Evolutionary conservation across 2,888 invertebrate genomes (phyloP), one percentile per base, ranked within the genome.

Genomic region (Drosophila nigricruria): DNA sequence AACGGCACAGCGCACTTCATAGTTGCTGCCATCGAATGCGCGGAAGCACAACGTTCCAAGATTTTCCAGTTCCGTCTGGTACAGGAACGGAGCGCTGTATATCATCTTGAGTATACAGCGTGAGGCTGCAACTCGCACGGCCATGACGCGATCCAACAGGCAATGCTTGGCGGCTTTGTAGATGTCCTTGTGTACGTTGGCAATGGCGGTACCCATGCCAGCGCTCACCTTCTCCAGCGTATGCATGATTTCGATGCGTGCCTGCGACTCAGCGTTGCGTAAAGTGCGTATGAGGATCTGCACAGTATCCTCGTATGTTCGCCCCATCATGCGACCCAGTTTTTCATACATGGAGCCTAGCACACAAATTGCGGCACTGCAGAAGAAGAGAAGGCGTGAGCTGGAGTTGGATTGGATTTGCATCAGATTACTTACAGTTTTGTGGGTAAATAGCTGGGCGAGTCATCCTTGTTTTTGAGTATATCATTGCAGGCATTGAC

Each of bases 401-500:
- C 4, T 9, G 10, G 10, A 45, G 0, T 14, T 5, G 10, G 1
- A 23, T 34, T 14, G 12, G 5, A n/a, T 14, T 18, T 16, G 5
- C 16, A n/a, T 59, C 5, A 12, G 1, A 10, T 14, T 96, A 94
- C 96, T 96, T 94, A 99, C 98, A 99, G 94, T 94, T 97, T 96
- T 4, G 98, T 98, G 10, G 98, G 97, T 78, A 99, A 94, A 93
- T 97, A 98, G 84, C 97, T 98, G 0, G 98, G 98, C 0, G 99
- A 98, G 92, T 99, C 99, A 94, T 99, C 99, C 92, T 98, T 98
- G 86, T 97, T 97, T 93, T 97, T 97, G 65, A 99, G 95, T 81
- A 98, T 97, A 91, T 99, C 99, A 94, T 99, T 99, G 94, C 99
- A 99, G 86, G 97, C 97, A 93, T 99, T 99, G 61, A 99, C 98